Evolutionary conservation across 2,797 vertebrate species (phyloP).

Genomic region (Eulemur coronatus): DNA sequence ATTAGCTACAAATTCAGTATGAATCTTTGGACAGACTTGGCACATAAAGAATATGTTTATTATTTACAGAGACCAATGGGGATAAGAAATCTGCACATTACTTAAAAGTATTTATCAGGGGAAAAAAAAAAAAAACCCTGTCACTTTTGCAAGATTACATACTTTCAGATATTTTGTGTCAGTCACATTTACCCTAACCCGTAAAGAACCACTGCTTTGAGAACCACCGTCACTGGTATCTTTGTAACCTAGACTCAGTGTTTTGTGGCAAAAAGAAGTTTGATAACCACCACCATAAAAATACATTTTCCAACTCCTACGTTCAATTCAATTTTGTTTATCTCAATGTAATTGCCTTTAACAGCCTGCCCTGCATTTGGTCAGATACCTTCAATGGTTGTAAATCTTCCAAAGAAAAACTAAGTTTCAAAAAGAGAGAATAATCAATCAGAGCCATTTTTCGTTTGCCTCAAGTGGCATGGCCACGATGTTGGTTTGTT

Average conservation of each 20-base stretch:
- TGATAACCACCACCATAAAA: not conserved
- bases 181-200: not conserved
- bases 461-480: constrained; percentile 28
- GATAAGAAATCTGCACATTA: not conserved
- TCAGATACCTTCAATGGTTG: not conserved
- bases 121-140: not conserved
- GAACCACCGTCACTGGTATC: not conserved
- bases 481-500: not conserved
- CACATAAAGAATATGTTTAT: not conserved
- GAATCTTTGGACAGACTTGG: not conserved
- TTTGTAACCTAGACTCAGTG: not conserved
- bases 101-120: not conserved
- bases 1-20: not conserved
- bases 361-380: not conserved
- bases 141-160: not conserved
- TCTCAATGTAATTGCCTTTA: constrained; percentile 17
- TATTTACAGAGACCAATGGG: not conserved
- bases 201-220: not conserved
- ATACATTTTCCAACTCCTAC: not conserved
- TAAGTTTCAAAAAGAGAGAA: constrained; percentile 17
- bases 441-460: not conserved
- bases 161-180: not conserved
- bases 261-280: not conserved
- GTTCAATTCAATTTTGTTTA: constrained; percentile 22
- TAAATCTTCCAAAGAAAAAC: constrained; percentile 8